Percentiles rank a stretch among this genome's conserved stretches.
Conservation (phyloP, 2,888 invertebrate genomes). For the Unio delphinus region DNA sequence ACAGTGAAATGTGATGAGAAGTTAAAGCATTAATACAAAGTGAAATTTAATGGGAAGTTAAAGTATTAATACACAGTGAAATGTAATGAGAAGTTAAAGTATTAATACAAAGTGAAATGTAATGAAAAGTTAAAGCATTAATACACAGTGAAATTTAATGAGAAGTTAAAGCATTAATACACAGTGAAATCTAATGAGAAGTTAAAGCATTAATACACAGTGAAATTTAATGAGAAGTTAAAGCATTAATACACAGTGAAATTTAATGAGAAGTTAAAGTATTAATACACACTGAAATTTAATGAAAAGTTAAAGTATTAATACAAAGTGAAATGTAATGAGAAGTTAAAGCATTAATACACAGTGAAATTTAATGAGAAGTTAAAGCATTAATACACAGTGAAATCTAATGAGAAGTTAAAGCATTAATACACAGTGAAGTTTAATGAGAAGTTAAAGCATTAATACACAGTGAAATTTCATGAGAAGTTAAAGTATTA, state of each 20-base stretch:
- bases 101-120: neutral
- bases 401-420: no score
- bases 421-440: neutral
- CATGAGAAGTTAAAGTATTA: neutral
- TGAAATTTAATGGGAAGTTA: no score
- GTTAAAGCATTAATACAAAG: neutral
- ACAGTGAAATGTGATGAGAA: no score
- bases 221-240: no score
- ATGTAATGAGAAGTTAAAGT: neutral
- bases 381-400: neutral
- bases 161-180: neutral
- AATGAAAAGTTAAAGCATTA: neutral
- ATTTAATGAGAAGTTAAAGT: neutral
- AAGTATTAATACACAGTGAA: neutral
- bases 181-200: no score
- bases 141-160: neutral
- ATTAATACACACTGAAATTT: neutral
- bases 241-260: neutral
- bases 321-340: neutral
- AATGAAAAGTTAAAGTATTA: neutral
- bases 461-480: neutral
- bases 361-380: no score
- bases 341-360: neutral
- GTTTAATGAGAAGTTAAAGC: neutral
- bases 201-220: neutral